Conservation (phyloP, 2,797 vertebrate species). For the Rhynchonycteris naso region DNA sequence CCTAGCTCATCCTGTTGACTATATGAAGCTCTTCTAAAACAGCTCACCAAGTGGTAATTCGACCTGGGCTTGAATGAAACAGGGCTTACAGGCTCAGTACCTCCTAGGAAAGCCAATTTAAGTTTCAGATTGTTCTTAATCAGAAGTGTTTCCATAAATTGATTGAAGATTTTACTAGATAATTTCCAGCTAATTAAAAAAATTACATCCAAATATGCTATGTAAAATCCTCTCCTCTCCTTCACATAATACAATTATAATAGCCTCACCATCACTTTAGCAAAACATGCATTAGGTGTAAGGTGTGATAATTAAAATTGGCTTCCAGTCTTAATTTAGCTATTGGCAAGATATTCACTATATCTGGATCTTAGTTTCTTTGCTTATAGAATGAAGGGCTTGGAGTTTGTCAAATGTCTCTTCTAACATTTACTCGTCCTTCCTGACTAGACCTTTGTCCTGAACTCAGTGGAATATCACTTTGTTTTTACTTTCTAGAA, state of each 20-base stretch:
- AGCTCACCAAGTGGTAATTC: neutral
- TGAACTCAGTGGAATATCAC: neutral
- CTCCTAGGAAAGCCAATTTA: neutral
- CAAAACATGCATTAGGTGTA: neutral
- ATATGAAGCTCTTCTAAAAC: neutral
- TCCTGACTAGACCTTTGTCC: neutral
- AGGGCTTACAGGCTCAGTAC: neutral
- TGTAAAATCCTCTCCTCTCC: neutral
- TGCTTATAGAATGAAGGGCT: neutral
- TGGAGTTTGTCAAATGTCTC: neutral
- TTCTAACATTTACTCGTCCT: neutral
- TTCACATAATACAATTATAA: neutral
- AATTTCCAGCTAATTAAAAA: neutral
- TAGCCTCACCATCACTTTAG: neutral
- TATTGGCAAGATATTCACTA: neutral
- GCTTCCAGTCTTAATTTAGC: neutral
- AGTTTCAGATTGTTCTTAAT: neutral
- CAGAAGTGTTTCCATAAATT: slow-evolving; percentile 11
- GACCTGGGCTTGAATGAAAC: neutral
- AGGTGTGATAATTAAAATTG: neutral
- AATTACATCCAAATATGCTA: neutral
- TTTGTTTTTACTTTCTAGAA: slow-evolving; percentile 34
- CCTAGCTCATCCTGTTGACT: neutral
- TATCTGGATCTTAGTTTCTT: neutral
- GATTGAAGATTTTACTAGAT: slow-evolving; percentile 15